Base-by-base conservation (phyloP, 2,888 invertebrate genomes). In the Vandiemenella viatica region DNA sequence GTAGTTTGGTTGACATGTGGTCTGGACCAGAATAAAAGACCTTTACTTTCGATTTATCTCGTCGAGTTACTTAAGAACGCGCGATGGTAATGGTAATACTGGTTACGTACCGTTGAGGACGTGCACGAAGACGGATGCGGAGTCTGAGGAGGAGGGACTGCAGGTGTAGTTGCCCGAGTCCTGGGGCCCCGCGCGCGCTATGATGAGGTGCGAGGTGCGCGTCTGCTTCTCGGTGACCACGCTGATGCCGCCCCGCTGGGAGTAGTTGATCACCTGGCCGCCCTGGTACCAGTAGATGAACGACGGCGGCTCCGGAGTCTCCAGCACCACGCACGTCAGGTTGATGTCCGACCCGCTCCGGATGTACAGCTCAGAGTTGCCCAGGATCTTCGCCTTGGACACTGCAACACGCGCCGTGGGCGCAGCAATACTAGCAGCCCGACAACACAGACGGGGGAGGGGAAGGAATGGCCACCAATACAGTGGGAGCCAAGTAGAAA, bases 341-440 rank as follows among this genome's bases (percentile, higher is more conserved):
- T 89, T 90, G 70, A 90, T 88, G 74, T 89, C 88, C 63, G 86
- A 88, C 59, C 89, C 89, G 62, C 85, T 86, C 65, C 86, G 82
- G 66, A 90, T 85, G 71, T 83, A 86, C 64, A 88, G 72, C 70
- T 89, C 89, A 23, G 83, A 77, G 62, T 85, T 87, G 41, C 87
- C 84, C 63, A 84, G 72, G 63, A 90, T 90, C 73, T 85, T 84
- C 58, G 90, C 89, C 67, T 84, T 84, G 60, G 89, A 88, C 65
- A 89, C 90, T 90, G 76, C 45, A 71, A 48, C 49, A 32, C 17
- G 15, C 32, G 15, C 32, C 13, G 32, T n/a, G 13, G n/a, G n/a
- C 13, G 32, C 13, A 13, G 15, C 32, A n/a, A 32, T 32, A 32
- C 13, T 32, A 32, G 32, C 32, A 32, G 13, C 32, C 32, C 7